Evolutionary conservation across 2,113 vertebrate species (phyloP).

Genomic region (Suncus etruscus): DNA sequence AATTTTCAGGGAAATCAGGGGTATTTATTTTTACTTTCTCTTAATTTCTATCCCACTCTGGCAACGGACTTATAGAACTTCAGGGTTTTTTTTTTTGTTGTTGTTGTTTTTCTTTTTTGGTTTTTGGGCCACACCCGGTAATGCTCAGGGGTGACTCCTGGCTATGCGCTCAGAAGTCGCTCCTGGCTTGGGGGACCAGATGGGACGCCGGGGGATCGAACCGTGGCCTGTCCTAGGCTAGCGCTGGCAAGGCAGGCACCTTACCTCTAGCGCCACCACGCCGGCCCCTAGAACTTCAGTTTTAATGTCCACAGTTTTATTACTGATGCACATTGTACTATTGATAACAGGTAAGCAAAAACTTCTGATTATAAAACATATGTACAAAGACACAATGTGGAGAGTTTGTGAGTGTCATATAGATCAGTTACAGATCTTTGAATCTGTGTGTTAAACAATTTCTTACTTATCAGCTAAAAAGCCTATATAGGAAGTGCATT

Average conservation of each 20-base stretch:
- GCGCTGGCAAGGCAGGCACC: no score
- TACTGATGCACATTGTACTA: not conserved
- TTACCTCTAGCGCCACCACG: no score
- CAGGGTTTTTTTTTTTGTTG: no score
- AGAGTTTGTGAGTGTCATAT: not conserved
- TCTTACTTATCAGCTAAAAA: conserved; percentile 29
- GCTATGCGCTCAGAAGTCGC: no score
- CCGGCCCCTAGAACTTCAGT: no score
- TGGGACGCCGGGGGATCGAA: no score
- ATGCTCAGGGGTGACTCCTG: no score
- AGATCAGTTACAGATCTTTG: not conserved
- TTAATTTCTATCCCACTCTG: not conserved
- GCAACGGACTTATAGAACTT: not conserved
- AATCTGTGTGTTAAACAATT: not conserved
- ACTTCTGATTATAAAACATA: not conserved
- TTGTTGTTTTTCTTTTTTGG: no score
- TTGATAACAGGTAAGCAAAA: not conserved
- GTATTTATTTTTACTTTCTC: not conserved
- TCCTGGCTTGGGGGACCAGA: no score
- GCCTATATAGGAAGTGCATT: not conserved
- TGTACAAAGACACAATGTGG: not conserved
- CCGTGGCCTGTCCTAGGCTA: no score
- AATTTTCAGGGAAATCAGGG: not conserved
- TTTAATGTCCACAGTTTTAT: not conserved
- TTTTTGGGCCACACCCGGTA: no score